phyloP scores from a whole-genome alignment of 2,113 vertebrate genomes.

The Phaetusa simplex region DNA sequence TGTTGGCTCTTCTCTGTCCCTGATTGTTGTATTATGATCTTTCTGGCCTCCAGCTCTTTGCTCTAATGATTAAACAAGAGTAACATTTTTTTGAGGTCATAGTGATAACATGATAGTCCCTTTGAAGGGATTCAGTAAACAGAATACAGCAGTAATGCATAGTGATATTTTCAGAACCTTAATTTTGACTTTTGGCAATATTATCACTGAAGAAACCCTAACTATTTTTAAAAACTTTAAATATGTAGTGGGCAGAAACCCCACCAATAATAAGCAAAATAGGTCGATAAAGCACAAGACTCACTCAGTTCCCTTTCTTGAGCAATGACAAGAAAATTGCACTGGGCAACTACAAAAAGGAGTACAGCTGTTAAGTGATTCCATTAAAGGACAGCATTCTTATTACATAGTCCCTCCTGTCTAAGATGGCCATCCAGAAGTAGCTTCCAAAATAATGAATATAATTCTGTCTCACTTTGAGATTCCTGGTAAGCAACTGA shows the following conservation, averaged over 20 bases:
- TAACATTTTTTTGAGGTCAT: constrained; percentile 29
- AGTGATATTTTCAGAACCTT: background rate
- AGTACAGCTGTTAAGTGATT: background rate
- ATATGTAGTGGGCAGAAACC: background rate
- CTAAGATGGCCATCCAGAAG: background rate
- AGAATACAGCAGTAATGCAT: background rate
- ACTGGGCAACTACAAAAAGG: background rate
- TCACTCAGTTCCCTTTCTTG: background rate
- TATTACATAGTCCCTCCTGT: background rate
- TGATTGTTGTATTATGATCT: background rate
- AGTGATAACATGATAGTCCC: constrained; percentile 32
- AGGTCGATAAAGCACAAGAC: background rate
- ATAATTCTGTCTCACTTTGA: background rate
- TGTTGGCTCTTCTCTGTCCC: background rate
- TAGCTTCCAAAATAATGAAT: background rate
- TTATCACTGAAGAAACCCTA: background rate
- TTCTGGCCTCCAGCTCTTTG: constrained; percentile 15
- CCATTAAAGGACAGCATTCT: background rate
- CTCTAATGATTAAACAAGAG: constrained; percentile 34
- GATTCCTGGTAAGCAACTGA: background rate
- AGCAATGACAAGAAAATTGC: background rate
- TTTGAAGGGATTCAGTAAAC: constrained; percentile 9
- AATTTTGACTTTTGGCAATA: background rate
- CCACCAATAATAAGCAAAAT: background rate
- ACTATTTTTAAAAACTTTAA: background rate